Evolutionary conservation across 2,797 vertebrate species (phyloP).

Genomic region (Macrochelys suwanniensis): DNA sequence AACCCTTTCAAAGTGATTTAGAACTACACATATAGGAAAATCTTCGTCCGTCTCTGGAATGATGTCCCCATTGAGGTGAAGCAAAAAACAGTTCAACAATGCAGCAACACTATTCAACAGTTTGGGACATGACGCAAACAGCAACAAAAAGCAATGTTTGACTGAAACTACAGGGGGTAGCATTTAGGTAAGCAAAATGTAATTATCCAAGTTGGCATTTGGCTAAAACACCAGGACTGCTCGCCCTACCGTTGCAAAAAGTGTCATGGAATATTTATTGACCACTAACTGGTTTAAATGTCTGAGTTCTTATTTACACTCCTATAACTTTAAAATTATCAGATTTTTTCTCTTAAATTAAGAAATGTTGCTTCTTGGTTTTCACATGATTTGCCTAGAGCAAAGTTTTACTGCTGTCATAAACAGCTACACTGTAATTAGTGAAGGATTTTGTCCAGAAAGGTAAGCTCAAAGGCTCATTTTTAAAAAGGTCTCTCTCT

Average conservation of each 20-base stretch:
- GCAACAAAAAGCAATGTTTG: not conserved
- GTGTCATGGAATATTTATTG: constrained; percentile 2
- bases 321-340: constrained; percentile 1
- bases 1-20: constrained; percentile 19
- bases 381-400: not conserved
- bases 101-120: not conserved
- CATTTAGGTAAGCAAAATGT: not conserved
- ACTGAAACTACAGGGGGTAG: not conserved
- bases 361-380: not conserved
- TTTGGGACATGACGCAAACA: not conserved
- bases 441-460: not conserved
- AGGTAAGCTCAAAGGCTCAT: not conserved
- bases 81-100: constrained; percentile 2
- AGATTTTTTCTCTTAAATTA: constrained; percentile 5
- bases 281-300: constrained; percentile 51
- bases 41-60: constrained; percentile 28
- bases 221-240: constrained; percentile 56
- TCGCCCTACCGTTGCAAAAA: constrained; percentile 16
- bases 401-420: not conserved
- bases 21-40: constrained; percentile 52
- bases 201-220: constrained; percentile 17
- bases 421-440: not conserved
- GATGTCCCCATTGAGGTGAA: constrained; percentile 37
- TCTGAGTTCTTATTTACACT: constrained; percentile 42
- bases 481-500: not conserved